Base-by-base conservation (phyloP, 2,113 vertebrate genomes). In the Ictalurus furcatus region DNA sequence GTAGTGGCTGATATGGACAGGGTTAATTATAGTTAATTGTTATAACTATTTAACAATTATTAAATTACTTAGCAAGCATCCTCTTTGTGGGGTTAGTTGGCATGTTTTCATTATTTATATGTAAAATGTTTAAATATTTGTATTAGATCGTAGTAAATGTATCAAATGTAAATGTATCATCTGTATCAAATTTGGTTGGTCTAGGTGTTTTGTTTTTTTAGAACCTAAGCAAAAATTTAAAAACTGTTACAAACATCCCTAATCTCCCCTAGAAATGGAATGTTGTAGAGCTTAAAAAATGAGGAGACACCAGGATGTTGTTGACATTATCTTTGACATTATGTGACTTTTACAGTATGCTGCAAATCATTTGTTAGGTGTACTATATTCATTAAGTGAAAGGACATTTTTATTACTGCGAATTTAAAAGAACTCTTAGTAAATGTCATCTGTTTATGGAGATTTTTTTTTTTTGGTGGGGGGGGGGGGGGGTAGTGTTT, bases 381-480 rank as follows among this genome's bases (percentile, higher is more conserved):
- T 52, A 4, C 48, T n/a, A 52, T 52, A 56, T 58, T 71, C 65
- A 71, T 85, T 56, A 30, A 52, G 16, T 23, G 44, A 67, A 71
- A 34, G 44, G 23, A 34, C 44, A 56, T 30, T 58, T 25, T 54
- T 80, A 56, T 34, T 61, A 14, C 56, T 40, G n/a, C 3, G 0
- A 28, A n/a, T 44, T 78, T 44, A 61, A 59, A 54, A 28, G 14
- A 44, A n/a, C 52, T 58, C 34, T 56, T 86, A 21, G 16, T 40
- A 84, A 84, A 84, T 84, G 61, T 84, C 61, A 85, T 71, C 28
- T 25, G 44, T 52, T 67, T 17, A 65, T 65, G 23, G 48, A 48
- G 48, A 9, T 9, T 9, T 48, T 48, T 9, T 48, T 48, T 48
- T 1, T 48, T 48, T 1, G 48, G 48, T 7, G 48, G 48, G 48